These are phyloP conservation scores for Philypnodon macrostomus DNA, from an alignment of 2,797 vertebrate species.

Conservation along the genomic window DNA sequence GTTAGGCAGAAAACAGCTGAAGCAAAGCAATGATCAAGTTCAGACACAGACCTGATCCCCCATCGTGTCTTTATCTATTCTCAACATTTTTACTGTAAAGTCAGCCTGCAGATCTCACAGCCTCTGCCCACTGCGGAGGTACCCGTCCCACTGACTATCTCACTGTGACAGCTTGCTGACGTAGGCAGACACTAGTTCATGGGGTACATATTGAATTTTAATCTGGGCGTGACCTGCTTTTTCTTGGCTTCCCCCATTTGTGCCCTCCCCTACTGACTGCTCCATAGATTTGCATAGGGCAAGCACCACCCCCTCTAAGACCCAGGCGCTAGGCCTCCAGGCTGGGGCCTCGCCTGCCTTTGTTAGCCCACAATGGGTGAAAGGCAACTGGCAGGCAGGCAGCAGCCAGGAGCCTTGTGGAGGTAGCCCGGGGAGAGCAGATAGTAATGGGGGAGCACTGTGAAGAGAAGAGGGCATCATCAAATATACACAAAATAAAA, in stretches of 20 bases:
- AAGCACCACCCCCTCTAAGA: slow-evolving; percentile 43
- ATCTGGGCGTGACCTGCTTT: slow-evolving; percentile 80
- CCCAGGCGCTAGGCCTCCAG: slow-evolving; percentile 65
- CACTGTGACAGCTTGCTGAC: slow-evolving; percentile 49
- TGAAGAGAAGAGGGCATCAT: too few species aligned
- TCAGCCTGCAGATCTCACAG: slow-evolving; percentile 22
- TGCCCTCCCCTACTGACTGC: slow-evolving; percentile 51
- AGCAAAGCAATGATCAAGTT: slow-evolving; percentile 44
- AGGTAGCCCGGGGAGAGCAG: slow-evolving; percentile 31
- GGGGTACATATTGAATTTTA: slow-evolving; percentile 65
- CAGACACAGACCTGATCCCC: slow-evolving; percentile 32
- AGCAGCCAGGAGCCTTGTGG: slow-evolving; percentile 70
- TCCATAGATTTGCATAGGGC: slow-evolving; percentile 61
- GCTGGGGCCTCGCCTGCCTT: slow-evolving; percentile 79
- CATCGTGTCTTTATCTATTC: slow-evolving; percentile 17
- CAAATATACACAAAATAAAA: too few species aligned
- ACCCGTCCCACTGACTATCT: slow-evolving; percentile 2
- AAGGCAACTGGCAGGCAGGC: slow-evolving; percentile 70
- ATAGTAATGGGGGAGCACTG: slow-evolving; percentile 12
- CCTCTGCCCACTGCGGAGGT: slow-evolving; percentile 4
- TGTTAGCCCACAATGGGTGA: slow-evolving; percentile 76
- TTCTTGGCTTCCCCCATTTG: slow-evolving; percentile 34
- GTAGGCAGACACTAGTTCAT: slow-evolving; percentile 47
- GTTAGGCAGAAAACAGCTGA: slow-evolving; percentile 59
- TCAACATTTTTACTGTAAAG: slow-evolving; percentile 25